phyloP scores from a whole-genome alignment of 2,797 vertebrate genomes.

The Poecilia picta region DNA sequence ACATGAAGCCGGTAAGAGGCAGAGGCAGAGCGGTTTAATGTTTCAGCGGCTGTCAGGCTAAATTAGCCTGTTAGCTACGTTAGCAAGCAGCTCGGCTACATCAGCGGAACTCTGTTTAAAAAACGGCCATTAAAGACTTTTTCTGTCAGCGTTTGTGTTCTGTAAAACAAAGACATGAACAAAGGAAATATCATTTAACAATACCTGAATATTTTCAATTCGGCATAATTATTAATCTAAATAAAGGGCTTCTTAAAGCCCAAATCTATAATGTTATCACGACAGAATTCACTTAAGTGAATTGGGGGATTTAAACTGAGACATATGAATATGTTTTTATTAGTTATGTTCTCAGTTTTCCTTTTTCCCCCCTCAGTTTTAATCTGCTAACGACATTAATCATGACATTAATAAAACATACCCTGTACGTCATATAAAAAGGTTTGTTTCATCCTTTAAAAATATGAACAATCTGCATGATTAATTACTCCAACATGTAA shows the following conservation, averaged over 20 bases:
- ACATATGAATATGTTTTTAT: not conserved
- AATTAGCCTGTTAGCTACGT: constrained; percentile 5
- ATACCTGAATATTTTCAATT: fast-evolving
- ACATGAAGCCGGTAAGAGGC: fast-evolving
- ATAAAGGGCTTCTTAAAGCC: not conserved
- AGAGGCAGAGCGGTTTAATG: fast-evolving
- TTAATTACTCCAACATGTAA: not conserved
- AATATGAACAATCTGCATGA: not conserved
- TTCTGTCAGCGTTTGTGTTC: fast-evolving
- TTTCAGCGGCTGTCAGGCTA: not conserved
- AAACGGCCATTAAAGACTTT: not conserved
- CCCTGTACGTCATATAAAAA: not conserved
- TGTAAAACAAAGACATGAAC: not conserved
- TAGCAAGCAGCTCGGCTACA: constrained; percentile 21
- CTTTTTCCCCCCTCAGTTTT: not conserved
- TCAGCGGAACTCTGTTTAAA: constrained; percentile 11
- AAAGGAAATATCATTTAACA: not conserved
- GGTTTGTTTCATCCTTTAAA: not conserved
- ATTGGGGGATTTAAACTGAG: not conserved
- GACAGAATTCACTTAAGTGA: no score
- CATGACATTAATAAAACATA: not conserved
- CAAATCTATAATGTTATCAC: not conserved
- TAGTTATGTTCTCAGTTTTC: not conserved
- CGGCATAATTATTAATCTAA: not conserved
- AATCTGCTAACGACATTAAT: not conserved